A percentile compares a stretch with the other conserved stretches of the same genome.
phyloP scores from a whole-genome alignment of 2,888 invertebrate genomes.

The Drosophila neonasuta region DNA sequence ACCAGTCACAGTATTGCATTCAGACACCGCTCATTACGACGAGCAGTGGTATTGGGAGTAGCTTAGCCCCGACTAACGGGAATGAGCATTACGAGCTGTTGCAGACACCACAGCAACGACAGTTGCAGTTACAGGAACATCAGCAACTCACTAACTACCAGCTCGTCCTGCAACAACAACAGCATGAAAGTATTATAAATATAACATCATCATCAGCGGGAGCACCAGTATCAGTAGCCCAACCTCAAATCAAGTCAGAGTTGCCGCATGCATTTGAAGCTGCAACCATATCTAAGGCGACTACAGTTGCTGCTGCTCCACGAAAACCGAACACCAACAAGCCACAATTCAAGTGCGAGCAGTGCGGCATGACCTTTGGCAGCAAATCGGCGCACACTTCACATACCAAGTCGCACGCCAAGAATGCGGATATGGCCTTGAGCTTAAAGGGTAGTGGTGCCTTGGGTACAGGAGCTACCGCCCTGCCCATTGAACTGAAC shows the following conservation, averaged over 20 bases:
- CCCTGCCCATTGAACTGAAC: conserved; percentile 63
- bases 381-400: conserved; percentile 90
- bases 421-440: conserved; percentile 70
- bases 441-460: conserved; percentile 32
- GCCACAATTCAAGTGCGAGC: conserved; percentile 86
- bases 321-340: conserved; percentile 79
- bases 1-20: conserved; percentile 79
- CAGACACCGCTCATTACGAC: conserved; percentile 53
- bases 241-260: conserved; percentile 67
- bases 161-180: conserved; percentile 54
- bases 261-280: conserved; percentile 43
- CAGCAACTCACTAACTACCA: conserved; percentile 57
- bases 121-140: conserved; percentile 68
- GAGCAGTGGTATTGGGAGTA: conserved; percentile 24
- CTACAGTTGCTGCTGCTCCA: conserved; percentile 21
- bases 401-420: conserved; percentile 86
- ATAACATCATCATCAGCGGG: conserved; percentile 25
- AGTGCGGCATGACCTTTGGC: conserved; percentile 89
- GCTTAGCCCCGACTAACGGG: conserved; percentile 38
- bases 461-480: conserved; percentile 7
- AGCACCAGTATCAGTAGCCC: conserved; percentile 19
- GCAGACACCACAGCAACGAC: conserved; percentile 68
- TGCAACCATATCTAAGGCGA: conserved; percentile 35
- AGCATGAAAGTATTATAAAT: conserved; percentile 47
- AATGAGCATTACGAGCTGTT: conserved; percentile 64